Percentiles rank a stretch among this genome's conserved stretches.
phyloP scores from a whole-genome alignment of 2,888 invertebrate genomes.

The Gari tellinella region DNA sequence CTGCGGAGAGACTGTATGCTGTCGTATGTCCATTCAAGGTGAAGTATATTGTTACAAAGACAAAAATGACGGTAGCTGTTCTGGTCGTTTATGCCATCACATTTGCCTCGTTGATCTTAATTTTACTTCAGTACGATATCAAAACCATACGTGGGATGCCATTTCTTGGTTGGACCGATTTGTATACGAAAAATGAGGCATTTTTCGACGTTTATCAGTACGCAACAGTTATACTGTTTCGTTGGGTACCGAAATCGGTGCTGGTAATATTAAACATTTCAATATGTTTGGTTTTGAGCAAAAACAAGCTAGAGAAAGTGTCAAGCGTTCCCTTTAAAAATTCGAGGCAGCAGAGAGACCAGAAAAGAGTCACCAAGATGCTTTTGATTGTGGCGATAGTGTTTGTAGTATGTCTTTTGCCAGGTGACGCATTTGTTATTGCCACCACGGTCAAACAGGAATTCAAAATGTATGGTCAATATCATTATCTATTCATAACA shows the following conservation, averaged over 20 bases:
- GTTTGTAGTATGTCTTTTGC: conserved; percentile 35
- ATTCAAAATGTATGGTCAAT: conserved; percentile 28
- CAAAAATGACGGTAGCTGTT: conserved; percentile 18
- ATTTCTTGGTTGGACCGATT: conserved; percentile 20
- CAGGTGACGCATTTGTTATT: conserved; percentile 23
- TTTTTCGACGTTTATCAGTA: conserved; percentile 24
- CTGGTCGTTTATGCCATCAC: conserved; percentile 22
- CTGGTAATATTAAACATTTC: conserved; percentile 14
- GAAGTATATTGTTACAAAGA: conserved; percentile 13
- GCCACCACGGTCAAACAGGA: neutral
- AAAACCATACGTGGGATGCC: conserved; percentile 3
- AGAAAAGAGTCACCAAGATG: conserved; percentile 40
- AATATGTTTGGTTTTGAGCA: neutral
- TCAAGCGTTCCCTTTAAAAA: neutral
- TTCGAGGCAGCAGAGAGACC: conserved; percentile 1
- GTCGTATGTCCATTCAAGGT: conserved; percentile 46
- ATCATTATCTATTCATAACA: conserved; percentile 25
- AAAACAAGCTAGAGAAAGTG: neutral
- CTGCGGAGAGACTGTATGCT: conserved; percentile 41
- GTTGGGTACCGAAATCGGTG: conserved; percentile 39
- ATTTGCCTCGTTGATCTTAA: conserved; percentile 11
- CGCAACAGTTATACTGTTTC: conserved; percentile 23
- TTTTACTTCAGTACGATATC: conserved; percentile 16
- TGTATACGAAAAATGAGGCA: conserved; percentile 26
- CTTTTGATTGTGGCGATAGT: conserved; percentile 37